Evolutionary conservation across 2,797 vertebrate species (phyloP), one percentile per base, ranked within the genome.

Genomic region (Momotus momota): DNA sequence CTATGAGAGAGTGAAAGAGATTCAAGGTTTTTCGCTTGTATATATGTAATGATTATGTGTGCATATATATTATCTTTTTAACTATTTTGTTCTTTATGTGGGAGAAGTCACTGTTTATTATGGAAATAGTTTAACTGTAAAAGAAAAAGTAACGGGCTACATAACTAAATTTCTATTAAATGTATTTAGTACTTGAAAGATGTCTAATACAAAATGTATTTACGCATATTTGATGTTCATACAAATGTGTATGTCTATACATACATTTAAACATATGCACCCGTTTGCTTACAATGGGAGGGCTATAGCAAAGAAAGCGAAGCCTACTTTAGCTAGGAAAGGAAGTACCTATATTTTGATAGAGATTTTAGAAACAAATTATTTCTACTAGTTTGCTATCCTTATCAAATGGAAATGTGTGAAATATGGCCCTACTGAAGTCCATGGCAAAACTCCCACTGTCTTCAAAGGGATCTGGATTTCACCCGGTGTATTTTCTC

Each of bases 391-490:
- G 23, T 86, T 94, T 85, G 29, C 20, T 71, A 46, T 38, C 52
- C 67, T 89, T 71, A 85, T 85, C 74, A 70, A 89, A 80, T 78
- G 20, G 52, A 71, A 92, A 16, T 12, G 49, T 27, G 26, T 60
- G 81, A 94, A 94, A 93, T 80, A 70, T 7, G 10, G 48, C 75
- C 67, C 38, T 62, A 4, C 67, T 86, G 31, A 93, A 93, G 60
- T 43, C 90, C 31, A 14, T 91, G 93, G 84, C 94, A 94, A 67
- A 91, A 40, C 48, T 94, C 86, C 81, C 93, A 65, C 90, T 57
- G 41, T 83, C 88, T 96, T 96, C 93, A 96, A 93, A 95, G 78
- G 18, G 69, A 40, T 94, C 86, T 85, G 81, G 83, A 82, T 93
- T 90, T 85, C 64, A 90, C 90, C 55, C 40, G 60, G 92, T 71